Evolutionary conservation across 2,797 vertebrate species (phyloP), one percentile per base, ranked within the genome.

Genomic region (Oreochromis grahami): DNA sequence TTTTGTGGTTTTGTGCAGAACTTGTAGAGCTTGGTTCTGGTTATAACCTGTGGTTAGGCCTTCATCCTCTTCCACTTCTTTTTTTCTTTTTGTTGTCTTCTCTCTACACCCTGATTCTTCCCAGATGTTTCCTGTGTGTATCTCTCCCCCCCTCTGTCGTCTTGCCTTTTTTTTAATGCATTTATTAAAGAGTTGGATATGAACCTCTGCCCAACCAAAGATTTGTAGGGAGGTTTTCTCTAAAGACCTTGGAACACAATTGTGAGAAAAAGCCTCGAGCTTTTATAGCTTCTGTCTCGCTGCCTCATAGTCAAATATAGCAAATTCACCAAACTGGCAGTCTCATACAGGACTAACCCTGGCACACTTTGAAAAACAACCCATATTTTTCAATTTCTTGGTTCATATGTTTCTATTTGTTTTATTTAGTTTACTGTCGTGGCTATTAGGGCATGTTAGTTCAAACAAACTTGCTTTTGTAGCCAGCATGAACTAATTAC

Each of bases 41-140:
- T 94, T 92, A 93, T 95, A 92, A 95, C 95, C 91, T 95, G 95
- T 90, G 95, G 95, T 96, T 87, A 84, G 91, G 90, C 91, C 93
- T 93, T 94, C 84, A 93, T 93, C 89, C 89, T 85, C 86, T 83
- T 81, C 70, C 86, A 78, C 80, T 85, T 83, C 82, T 86, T 77
- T 77, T 83, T 32, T 10, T 12, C 65, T 87, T 84, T 63, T 52
- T 45, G 11, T 91, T 88, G 43, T 89, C 90, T 85, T 80, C 82
- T 85, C 86, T 89, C 89, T 88, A 80, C 78, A 24, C 86, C 87
- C 89, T 96, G 94, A 96, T 96, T 94, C 84, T 96, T 97, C 91
- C 97, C 98, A 99, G 98, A 98, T 98, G 98, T 98, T 98, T 98
- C 97, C 97, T 98, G 96, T 96, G 94, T 96, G 92, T 96, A 65